Base-by-base conservation (phyloP, 2,797 vertebrate genomes). In the Remorina albescens region DNA sequence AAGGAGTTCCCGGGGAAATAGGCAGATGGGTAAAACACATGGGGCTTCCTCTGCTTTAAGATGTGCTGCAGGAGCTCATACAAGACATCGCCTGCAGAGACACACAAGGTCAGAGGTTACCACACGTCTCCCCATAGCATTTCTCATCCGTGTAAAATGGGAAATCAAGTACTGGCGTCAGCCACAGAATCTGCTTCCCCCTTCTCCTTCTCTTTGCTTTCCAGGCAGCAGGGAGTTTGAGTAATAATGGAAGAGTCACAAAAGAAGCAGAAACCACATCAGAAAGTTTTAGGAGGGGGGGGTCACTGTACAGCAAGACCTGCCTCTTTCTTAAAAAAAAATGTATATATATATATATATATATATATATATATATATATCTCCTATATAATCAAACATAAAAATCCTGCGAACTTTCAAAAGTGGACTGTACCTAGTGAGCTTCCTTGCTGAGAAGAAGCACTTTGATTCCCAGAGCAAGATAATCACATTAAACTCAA, bases 21-120 rank as follows among this genome's bases (percentile, higher is more conserved):
- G 62, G 95, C 90, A 0, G 97, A 95, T 7, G 97, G 95, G 86
- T 96, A 96, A 78, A 96, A 93, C 19, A 82, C 78, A 12, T 92
- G 95, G 50, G 96, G 88, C 91, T 98, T 98, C 86, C 97, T 96
- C 92, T 98, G 97, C 94, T 98, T 98, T 93, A 99, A 93, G 83
- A 97, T 97, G 86, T 99, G 96, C 94, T 99, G 98, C 85, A 99
- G 96, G 81, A 99, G 96, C 93, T 99, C 98, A 50, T 98, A 99
- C 67, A 99, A 94, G 82, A 99, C 98, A 54, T 99, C 98, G 66
- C 97, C 97, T 98, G 91, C 47, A 62, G 26, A 68, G 7, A 71
- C 0, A 46, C 30, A 80, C 5, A 75, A 84, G 69, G 77, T 81
- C 88, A 86, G 13, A 82, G 61, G 81, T 87, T 42, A 88, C 0